phyloP scores from a whole-genome alignment of 1,140 invertebrate genomes.

The Diuraphis noxia region DNA sequence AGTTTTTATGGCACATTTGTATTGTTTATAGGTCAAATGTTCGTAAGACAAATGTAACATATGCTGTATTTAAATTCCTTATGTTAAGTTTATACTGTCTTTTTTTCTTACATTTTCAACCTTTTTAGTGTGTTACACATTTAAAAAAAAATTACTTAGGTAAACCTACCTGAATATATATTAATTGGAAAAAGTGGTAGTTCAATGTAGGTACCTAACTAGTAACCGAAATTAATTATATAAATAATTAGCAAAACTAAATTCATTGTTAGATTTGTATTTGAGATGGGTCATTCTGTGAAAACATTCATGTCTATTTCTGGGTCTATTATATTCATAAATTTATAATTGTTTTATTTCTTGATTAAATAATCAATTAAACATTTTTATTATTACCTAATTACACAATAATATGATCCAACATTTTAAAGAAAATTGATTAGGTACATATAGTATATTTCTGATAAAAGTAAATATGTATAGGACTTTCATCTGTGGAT shows the following conservation, averaged over 20 bases:
- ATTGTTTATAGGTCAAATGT: not conserved
- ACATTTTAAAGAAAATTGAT: not conserved
- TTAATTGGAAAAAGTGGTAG: not conserved
- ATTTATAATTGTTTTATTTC: not conserved
- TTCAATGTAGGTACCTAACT: not conserved
- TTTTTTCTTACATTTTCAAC: not conserved
- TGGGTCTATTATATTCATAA: not conserved
- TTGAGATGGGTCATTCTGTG: not conserved
- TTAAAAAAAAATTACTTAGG: not conserved
- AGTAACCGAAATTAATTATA: not conserved
- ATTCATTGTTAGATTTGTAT: not conserved
- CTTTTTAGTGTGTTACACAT: not conserved
- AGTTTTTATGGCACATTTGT: no score
- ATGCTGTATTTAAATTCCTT: slow-evolving; percentile 4
- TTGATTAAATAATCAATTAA: not conserved
- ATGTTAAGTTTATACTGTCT: not conserved
- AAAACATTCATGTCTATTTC: not conserved
- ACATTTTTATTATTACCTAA: not conserved
- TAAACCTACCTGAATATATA: not conserved
- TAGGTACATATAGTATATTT: not conserved
- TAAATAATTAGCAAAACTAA: not conserved
- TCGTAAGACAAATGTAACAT: not conserved
- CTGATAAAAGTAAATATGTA: slow-evolving; percentile 37
- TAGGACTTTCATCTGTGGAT: slow-evolving; percentile 48
- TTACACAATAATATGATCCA: not conserved